Base-by-base conservation (phyloP, 2,113 vertebrate genomes). In the Astur gentilis region DNA sequence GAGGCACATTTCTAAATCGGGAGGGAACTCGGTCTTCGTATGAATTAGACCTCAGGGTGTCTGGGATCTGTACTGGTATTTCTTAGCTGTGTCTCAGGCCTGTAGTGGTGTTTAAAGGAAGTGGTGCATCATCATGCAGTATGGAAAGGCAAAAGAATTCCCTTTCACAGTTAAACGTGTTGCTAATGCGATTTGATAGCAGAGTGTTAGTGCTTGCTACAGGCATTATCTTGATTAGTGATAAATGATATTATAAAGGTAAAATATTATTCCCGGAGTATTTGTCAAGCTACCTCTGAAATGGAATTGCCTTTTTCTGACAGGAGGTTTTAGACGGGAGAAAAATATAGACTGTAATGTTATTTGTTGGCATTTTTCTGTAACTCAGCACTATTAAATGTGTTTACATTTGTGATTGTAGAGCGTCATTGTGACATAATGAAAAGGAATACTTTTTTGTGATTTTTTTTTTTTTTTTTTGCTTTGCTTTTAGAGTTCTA, bases 111-210 rank as follows among this genome's bases (percentile, higher is more conserved):
- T 5, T 26, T 0, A 15, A 16, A 81, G 92, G 95, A 93, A 94
- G 71, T 89, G 93, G 95, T 95, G 94, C 95, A 95, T 92, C 96
- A 94, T 95, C 83, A 44, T 75, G 92, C 88, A 7, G 92, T 4
- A 3, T 21, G 83, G 18, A 29, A 38, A 55, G 50, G 86, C 61
- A 23, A 34, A 27, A 55, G 22, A 38, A 40, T 45, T 67, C 40
- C 66, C 67, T 61, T 40, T 42, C 4, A 1, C 38, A 13, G 50
- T 0, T 9, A 38, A 38, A n/a, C 3, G 61, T 79, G 76, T 44
- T 55, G 2, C 42, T 36, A 25, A 36, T 21, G 14, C 9, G 11
- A 0, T 31, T 10, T n/a, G 42, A 9, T 40, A 29, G 45, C 32
- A 6, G 57, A 6, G 40, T 20, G 45, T 36, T 55, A 3, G 2